Percentiles rank a stretch among this genome's conserved stretches.
These are phyloP conservation scores for Phenganax stokvisi DNA, from an alignment of 92 coral and sea anemone species.

Conservation along the genomic window DNA sequence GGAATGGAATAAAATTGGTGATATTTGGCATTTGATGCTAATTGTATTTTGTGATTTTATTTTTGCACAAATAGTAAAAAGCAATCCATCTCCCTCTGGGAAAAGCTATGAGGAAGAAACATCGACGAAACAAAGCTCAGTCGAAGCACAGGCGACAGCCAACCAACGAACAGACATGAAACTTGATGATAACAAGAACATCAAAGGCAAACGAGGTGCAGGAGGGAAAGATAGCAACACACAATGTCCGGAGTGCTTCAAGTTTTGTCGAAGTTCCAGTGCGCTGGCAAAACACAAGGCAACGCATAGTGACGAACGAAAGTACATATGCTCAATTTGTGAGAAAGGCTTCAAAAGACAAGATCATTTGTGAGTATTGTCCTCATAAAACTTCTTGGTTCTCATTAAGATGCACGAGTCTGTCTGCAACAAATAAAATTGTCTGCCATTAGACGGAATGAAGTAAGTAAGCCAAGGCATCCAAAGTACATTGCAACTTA, in stretches of 20 bases:
- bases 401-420: too few species aligned
- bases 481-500: too few species aligned
- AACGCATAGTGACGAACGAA: slow-evolving; percentile 95
- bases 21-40: neutral
- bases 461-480: too few species aligned
- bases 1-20: neutral
- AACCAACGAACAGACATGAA: slow-evolving; percentile 22
- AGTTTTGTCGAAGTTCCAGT: slow-evolving; percentile 88
- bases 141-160: neutral
- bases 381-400: too few species aligned
- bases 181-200: slow-evolving; percentile 44
- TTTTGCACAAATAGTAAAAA: neutral
- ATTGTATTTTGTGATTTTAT: neutral
- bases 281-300: slow-evolving; percentile 96
- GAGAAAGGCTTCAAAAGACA: slow-evolving; percentile 95
- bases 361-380: slow-evolving; percentile 88
- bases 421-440: too few species aligned
- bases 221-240: slow-evolving; percentile 39
- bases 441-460: too few species aligned
- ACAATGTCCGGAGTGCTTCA: slow-evolving; percentile 87
- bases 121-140: neutral
- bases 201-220: slow-evolving; percentile 41
- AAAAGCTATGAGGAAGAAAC: slow-evolving; percentile 19
- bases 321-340: slow-evolving; percentile 87
- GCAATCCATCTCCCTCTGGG: slow-evolving; percentile 24